Percentiles rank a stretch among this genome's conserved stretches.
Evolutionary conservation across 1,140 invertebrate genomes (phyloP).

Genomic region (Ephestia elutella): DNA sequence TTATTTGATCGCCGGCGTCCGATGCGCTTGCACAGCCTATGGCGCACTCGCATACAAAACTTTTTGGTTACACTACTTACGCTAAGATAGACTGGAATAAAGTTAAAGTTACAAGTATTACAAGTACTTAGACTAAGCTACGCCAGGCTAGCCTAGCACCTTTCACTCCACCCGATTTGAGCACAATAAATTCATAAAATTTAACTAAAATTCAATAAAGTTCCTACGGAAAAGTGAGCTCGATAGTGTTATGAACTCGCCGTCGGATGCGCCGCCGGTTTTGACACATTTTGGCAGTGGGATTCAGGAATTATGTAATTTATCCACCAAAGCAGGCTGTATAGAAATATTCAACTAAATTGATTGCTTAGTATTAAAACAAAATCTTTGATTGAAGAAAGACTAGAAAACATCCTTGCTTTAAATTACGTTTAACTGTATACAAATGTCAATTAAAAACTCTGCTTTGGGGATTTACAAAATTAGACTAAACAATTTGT

Average conservation of each 20-base stretch:
- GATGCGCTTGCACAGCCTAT: not conserved
- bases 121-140: not conserved
- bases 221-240: constrained; percentile 19
- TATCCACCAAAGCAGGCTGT: not conserved
- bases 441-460: not conserved
- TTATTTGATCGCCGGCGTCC: not conserved
- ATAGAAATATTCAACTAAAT: not conserved
- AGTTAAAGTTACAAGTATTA: constrained; percentile 3
- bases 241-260: not conserved
- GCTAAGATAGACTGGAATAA: not conserved
- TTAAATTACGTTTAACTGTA: too few species aligned
- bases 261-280: not conserved
- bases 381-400: too few species aligned
- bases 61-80: constrained; percentile 5
- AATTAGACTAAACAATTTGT: not conserved
- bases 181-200: constrained; percentile 5
- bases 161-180: not conserved
- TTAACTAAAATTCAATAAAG: not conserved
- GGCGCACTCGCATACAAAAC: not conserved
- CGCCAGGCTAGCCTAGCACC: constrained; percentile 7
- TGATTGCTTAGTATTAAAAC: too few species aligned
- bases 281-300: not conserved
- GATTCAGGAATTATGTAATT: not conserved
- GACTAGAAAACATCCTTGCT: not conserved
- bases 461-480: not conserved